Conservation (phyloP, 2,888 invertebrate species). For the Tenthredo amoena region DNA sequence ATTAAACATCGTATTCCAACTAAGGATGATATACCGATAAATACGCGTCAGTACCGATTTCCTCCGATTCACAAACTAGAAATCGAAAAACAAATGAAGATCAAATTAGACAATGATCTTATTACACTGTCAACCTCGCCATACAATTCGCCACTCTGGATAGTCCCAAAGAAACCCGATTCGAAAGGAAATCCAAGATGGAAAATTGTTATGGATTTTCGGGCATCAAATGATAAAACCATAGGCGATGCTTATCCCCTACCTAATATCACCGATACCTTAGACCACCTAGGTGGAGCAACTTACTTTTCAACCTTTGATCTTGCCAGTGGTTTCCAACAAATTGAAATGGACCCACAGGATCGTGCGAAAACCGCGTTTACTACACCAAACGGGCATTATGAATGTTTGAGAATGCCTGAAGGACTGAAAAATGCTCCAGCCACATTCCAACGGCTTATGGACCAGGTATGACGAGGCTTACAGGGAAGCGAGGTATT, state of each 20-base stretch:
- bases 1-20: slow-evolving; percentile 26
- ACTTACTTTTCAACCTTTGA: slow-evolving; percentile 54
- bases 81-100: slow-evolving; percentile 12
- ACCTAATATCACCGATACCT: slow-evolving; percentile 64
- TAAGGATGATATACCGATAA: slow-evolving; percentile 20
- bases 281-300: slow-evolving; percentile 60
- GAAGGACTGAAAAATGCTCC: slow-evolving; percentile 60
- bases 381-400: slow-evolving; percentile 61
- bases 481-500: background rate
- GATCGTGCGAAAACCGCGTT: slow-evolving; percentile 61
- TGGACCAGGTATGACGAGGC: background rate
- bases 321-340: slow-evolving; percentile 42
- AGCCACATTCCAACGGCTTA: slow-evolving; percentile 37
- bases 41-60: slow-evolving; percentile 37
- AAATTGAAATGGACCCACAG: slow-evolving; percentile 10
- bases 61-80: slow-evolving; percentile 28
- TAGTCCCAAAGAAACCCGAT: slow-evolving; percentile 69
- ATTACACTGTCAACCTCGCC: slow-evolving; percentile 62
- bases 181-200: slow-evolving; percentile 56
- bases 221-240: slow-evolving; percentile 64
- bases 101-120: slow-evolving; percentile 47
- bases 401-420: slow-evolving; percentile 64
- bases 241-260: slow-evolving; percentile 64
- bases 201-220: slow-evolving; percentile 65
- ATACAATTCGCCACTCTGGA: slow-evolving; percentile 68